phyloP scores from a whole-genome alignment of 2,888 invertebrate species.

The Hirtodrosophila confusa region DNA sequence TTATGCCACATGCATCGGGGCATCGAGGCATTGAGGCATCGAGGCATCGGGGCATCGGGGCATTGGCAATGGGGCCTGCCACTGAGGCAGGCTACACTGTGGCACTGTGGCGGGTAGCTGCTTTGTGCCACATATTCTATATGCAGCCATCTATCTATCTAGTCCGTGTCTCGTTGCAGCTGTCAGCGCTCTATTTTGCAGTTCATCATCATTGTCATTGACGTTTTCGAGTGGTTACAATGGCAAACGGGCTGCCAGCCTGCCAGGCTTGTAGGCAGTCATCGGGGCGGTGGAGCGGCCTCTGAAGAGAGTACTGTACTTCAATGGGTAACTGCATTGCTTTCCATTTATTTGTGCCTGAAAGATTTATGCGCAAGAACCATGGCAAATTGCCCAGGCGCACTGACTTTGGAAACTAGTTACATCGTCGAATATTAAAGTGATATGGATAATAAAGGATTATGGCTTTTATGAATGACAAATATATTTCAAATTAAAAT shows the following conservation, averaged over 20 bases:
- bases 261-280: constrained; percentile 12
- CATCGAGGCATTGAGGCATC: constrained; percentile 47
- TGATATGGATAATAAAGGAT: neutral
- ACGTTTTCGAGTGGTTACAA: constrained; percentile 77
- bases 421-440: constrained; percentile 12
- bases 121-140: constrained; percentile 51
- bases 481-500: too few relatives aligned
- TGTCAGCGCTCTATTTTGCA: constrained; percentile 79
- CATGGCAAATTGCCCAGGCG: constrained; percentile 51
- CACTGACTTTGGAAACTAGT: constrained; percentile 30
- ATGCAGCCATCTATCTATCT: constrained; percentile 51
- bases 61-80: constrained; percentile 44
- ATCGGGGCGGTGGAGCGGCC: constrained; percentile 3
- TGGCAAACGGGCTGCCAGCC: constrained; percentile 56
- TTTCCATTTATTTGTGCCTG: constrained; percentile 71
- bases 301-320: constrained; percentile 7
- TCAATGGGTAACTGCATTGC: constrained; percentile 61
- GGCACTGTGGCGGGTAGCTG: constrained; percentile 11
- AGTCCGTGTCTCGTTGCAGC: constrained; percentile 74
- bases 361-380: constrained; percentile 62
- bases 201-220: constrained; percentile 80
- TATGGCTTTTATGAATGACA: too few relatives aligned
- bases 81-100: constrained; percentile 24
- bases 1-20: constrained; percentile 68
- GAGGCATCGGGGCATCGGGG: constrained; percentile 46